Evolutionary conservation across 1,140 invertebrate species (phyloP), one percentile per base, ranked within the genome.

Genomic region (Helicoverpa zea): DNA sequence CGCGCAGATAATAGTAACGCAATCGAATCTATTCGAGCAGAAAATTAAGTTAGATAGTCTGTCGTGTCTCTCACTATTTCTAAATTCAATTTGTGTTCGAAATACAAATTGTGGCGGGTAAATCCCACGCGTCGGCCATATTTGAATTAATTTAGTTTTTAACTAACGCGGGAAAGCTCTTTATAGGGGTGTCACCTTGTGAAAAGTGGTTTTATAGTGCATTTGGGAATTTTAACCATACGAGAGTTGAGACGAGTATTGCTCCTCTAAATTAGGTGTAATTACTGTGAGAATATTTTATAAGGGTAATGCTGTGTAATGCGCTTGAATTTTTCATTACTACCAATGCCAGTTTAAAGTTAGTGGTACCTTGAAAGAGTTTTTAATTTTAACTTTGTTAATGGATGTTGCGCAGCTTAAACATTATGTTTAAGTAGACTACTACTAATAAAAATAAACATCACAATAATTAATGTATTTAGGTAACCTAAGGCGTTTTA

Each of bases 131-230:
- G 79, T 87, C 82, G 80, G 84, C 82, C 83, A 89, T 88, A 90
- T 92, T 89, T 90, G 86, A 90, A 90, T 89, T 90, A 90, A 91
- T 90, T 89, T 87, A 82, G 80, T 87, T 89, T 91, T 88, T 91
- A 87, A 90, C 84, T 82, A 87, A 88, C 86, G 88, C 89, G 86
- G 88, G 87, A 88, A 90, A 88, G 76, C 87, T 83, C 75, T 81
- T 83, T 83, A 81, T 79, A 64, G 83, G 79, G 79, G 79, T 73
- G 79, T 58, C 76, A 80, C 74, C 66, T 81, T 81, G 79, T 83
- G 79, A 73, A 83, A 81, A 83, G 59, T 79, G 82, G 76, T 81
- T 81, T 81, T 83, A 81, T 77, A 43, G 72, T 76, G 80, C 82
- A 59, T 77, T 72, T 83, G 82, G 82, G 82, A 49, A 70, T 79